Evolutionary conservation across 2,888 invertebrate genomes (phyloP), one percentile per base, ranked within the genome.

Genomic region (Drosophila affinis): DNA sequence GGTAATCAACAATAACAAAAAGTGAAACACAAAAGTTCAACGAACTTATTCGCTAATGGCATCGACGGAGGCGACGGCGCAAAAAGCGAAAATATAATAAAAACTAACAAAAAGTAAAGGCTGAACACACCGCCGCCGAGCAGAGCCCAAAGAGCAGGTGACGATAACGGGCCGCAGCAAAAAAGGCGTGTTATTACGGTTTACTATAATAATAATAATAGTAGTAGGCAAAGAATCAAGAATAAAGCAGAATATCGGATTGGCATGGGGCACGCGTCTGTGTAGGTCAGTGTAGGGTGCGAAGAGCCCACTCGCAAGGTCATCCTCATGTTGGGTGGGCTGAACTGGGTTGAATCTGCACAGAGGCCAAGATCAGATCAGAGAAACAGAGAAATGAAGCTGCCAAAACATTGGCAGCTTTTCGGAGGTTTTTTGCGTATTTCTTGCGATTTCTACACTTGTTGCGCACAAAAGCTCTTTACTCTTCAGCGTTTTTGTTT

Each of bases 41-140:
- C 64, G 88, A 82, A 82, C 82, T 79, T 82, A 79, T 87, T 87
- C 62, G 72, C 86, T 82, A 79, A 77, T 81, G 79, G 82, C 29
- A 27, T 7, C 27, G 9, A 9, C 86, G 79, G 82, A 7, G 29
- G 9, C 86, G 79, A 79, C 86, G 39, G n/a, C 39, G n/a, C 39
- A 67, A 71, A 69, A 69, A 65, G 62, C 62, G 79, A 81, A 62
- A 48, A 79, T 48, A 82, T 55, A 72, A 58, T 58, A 56, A 67
- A 79, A 83, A 82, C 83, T 78, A 80, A 70, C 62, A 70, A 18
- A 60, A 72, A 73, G 48, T 56, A 72, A 72, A 65, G 65, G 55
- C 65, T 55, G 24, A 73, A 59, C 72, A 73, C 74, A 18, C 18
- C n/a, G n/a, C n/a, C n/a, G n/a, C n/a, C 24, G 24, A 24, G 24